phyloP scores from a whole-genome alignment of 2,797 vertebrate genomes.

The Sebastes miniatus region DNA sequence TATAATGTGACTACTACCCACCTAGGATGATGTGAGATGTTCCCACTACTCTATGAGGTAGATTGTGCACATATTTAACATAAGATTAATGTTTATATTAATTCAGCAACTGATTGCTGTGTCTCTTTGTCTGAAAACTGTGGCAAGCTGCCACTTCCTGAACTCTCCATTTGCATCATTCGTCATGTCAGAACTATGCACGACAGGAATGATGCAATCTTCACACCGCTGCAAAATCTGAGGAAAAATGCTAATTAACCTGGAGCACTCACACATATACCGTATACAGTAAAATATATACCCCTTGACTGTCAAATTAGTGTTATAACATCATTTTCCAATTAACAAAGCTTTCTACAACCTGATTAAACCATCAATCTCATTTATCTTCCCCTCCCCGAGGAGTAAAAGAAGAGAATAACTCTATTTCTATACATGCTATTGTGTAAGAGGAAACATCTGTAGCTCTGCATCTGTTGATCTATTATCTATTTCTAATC shows the following conservation, averaged over 20 bases:
- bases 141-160: not conserved
- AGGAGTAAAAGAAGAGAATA: slow-evolving; percentile 29
- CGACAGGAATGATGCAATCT: slow-evolving; percentile 29
- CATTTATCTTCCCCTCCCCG: slow-evolving; percentile 18
- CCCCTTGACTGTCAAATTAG: slow-evolving; percentile 45
- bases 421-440: slow-evolving; percentile 23
- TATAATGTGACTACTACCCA: not conserved
- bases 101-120: not conserved
- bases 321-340: slow-evolving; percentile 56
- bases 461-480: slow-evolving; percentile 27
- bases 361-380: slow-evolving; percentile 61
- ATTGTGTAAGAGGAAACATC: slow-evolving; percentile 33
- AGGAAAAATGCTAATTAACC: slow-evolving; percentile 57
- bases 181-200: not conserved
- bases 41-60: not conserved
- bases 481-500: slow-evolving; percentile 44
- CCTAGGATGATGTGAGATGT: not conserved
- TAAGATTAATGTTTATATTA: not conserved
- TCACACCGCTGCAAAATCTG: slow-evolving; percentile 1
- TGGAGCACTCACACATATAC: slow-evolving; percentile 15
- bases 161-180: not conserved
- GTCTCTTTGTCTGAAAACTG: not conserved
- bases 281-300: slow-evolving; percentile 31
- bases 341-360: slow-evolving; percentile 57
- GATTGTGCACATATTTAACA: not conserved